Evolutionary conservation across 2,113 vertebrate species (phyloP).

Genomic region (Loxodonta africana): DNA sequence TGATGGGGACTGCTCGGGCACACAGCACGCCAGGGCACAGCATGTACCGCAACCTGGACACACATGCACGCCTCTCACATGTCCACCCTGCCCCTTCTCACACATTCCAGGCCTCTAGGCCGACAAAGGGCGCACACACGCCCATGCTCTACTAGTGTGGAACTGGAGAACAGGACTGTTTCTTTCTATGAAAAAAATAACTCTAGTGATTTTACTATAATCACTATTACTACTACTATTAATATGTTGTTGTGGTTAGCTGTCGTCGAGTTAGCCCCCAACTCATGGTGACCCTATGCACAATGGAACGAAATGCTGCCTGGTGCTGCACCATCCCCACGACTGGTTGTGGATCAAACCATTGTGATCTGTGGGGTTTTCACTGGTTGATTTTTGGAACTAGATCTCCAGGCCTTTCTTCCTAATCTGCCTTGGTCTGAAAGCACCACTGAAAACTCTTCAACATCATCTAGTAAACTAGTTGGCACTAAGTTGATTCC

Average conservation of each 20-base stretch:
- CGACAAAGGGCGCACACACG: background rate
- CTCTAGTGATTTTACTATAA: background rate
- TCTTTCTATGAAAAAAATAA: background rate
- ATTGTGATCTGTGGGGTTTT: too few relatives aligned
- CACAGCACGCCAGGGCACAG: too few relatives aligned
- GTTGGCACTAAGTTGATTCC: background rate
- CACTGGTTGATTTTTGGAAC: background rate
- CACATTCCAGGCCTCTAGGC: background rate
- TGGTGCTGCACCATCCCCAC: background rate
- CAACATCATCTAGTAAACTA: background rate
- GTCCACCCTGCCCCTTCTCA: background rate
- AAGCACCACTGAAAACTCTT: background rate
- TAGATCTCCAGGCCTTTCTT: background rate
- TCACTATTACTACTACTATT: background rate
- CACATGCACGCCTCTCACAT: too few relatives aligned
- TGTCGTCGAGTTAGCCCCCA: background rate
- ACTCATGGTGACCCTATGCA: background rate
- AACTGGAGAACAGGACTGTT: background rate
- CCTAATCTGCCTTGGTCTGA: background rate
- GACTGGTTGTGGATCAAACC: background rate
- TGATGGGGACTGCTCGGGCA: background rate
- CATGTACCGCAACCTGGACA: background rate
- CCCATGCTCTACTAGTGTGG: background rate
- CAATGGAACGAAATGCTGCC: background rate
- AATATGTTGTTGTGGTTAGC: background rate